phyloP scores from a whole-genome alignment of 2,797 vertebrate genomes.

The Florisuga fusca region DNA sequence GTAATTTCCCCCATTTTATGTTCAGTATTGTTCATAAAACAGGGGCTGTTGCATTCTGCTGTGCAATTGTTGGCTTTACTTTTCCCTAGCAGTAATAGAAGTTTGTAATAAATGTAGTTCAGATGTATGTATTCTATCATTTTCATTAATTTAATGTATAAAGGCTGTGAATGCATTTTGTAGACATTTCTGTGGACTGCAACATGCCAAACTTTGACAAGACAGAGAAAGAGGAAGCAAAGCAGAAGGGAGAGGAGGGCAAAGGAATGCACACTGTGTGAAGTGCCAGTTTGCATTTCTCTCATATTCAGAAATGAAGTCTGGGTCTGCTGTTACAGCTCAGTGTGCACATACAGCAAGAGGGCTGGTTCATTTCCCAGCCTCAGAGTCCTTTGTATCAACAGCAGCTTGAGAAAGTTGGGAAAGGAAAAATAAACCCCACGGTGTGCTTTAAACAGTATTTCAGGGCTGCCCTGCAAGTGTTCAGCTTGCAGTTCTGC shows the following conservation, averaged over 20 bases:
- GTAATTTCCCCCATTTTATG: background rate
- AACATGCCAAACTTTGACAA: background rate
- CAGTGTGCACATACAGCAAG: background rate
- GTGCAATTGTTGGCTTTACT: background rate
- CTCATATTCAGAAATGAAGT: background rate
- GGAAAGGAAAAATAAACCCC: background rate
- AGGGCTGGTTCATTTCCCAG: background rate
- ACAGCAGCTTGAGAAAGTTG: background rate
- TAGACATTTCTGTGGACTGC: background rate
- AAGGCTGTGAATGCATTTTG: slow-evolving; percentile 10
- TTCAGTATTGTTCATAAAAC: slow-evolving; percentile 4
- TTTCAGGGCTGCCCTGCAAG: background rate
- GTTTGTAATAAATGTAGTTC: slow-evolving; percentile 13
- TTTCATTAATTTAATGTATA: background rate
- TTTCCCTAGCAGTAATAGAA: background rate
- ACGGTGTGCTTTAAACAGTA: background rate
- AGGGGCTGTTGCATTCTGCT: background rate
- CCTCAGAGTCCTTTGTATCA: background rate
- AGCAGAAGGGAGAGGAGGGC: background rate
- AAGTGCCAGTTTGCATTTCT: background rate
- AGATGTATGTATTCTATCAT: background rate
- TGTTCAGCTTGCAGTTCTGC: background rate
- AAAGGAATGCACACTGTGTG: background rate
- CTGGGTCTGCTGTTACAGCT: background rate
- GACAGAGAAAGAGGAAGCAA: background rate